Evolutionary conservation across 2,888 invertebrate genomes (phyloP).

Genomic region (Abrostola triplasia): DNA sequence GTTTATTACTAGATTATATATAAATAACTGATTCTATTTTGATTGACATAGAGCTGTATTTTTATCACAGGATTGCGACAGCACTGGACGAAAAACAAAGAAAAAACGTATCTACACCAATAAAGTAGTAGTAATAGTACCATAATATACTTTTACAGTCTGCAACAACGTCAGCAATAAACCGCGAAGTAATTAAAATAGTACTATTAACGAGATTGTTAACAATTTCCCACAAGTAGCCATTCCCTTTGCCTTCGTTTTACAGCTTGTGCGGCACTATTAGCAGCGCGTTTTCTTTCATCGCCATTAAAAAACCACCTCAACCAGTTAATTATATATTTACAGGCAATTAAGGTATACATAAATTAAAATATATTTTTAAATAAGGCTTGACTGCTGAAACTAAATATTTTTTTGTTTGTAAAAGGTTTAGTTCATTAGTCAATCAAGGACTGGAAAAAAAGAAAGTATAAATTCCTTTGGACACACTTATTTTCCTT

Average conservation of each 20-base stretch:
- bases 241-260: slow-evolving; percentile 19
- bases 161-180: slow-evolving; percentile 28
- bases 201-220: slow-evolving; percentile 31
- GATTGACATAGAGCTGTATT: neutral
- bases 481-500: no score
- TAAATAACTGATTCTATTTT: neutral
- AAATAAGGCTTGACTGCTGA: neutral
- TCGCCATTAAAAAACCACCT: slow-evolving; percentile 1
- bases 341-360: neutral
- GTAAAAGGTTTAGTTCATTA: neutral
- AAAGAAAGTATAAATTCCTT: no score
- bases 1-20: no score
- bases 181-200: slow-evolving; percentile 36
- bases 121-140: slow-evolving; percentile 21
- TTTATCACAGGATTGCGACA: no score
- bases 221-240: slow-evolving; percentile 14
- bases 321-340: neutral
- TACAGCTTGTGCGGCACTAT: slow-evolving; percentile 20
- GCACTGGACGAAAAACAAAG: no score
- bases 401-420: neutral
- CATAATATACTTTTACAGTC: slow-evolving; percentile 32
- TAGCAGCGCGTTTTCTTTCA: slow-evolving; percentile 21
- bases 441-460: neutral
- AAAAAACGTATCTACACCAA: slow-evolving; percentile 10
- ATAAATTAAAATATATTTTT: neutral